Percentiles rank a stretch among this genome's conserved stretches.
These are phyloP conservation scores for Etia nguti DNA, from an alignment of 2,113 vertebrate genomes.

Conservation along the genomic window DNA sequence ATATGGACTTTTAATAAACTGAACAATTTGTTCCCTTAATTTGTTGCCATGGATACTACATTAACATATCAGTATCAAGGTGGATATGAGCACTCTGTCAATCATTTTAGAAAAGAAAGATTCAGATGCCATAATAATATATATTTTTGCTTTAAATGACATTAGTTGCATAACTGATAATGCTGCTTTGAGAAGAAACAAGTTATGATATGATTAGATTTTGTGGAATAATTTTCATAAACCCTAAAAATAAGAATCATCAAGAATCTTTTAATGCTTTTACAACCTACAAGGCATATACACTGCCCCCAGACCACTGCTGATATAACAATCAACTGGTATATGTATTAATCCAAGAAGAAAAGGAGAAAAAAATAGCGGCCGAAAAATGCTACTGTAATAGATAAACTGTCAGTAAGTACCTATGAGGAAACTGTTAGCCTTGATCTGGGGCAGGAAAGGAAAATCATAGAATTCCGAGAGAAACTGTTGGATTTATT, in stretches of 20 bases:
- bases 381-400: not conserved
- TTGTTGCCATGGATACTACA: not conserved
- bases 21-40: not conserved
- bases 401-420: not conserved
- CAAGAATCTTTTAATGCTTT: not conserved
- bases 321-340: not conserved
- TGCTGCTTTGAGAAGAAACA: not conserved
- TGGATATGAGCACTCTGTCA: not conserved
- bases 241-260: not conserved
- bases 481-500: not conserved
- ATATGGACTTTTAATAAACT: not conserved
- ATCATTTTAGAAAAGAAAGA: not conserved
- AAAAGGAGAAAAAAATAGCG: not conserved
- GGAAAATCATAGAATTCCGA: not conserved
- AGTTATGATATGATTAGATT: not conserved
- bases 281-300: not conserved
- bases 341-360: not conserved
- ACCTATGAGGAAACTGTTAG: not conserved
- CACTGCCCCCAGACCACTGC: not conserved
- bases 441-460: not conserved
- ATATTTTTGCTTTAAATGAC: not conserved
- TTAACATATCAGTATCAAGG: not conserved
- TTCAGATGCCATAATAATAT: not conserved
- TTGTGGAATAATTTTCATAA: not conserved
- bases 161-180: not conserved